Percentiles rank a stretch among this genome's conserved stretches.
Conservation (phyloP, 2,113 vertebrate genomes). For the Spilogale gracilis region DNA sequence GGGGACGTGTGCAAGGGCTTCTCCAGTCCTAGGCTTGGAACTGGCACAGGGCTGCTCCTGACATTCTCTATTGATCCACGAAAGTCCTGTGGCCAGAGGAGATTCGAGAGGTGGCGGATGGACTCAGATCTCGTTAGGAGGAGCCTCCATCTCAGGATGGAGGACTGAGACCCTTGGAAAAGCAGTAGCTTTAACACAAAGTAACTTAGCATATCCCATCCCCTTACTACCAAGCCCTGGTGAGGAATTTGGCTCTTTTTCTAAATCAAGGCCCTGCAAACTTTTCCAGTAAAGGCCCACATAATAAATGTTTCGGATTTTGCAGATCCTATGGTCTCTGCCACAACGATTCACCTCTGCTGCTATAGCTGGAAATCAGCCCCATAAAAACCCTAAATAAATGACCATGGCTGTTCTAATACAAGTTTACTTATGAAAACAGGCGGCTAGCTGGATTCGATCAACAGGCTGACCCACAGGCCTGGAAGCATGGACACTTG, state of each 20-base stretch:
- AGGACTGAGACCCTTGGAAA: not conserved
- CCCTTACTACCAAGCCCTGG: not conserved
- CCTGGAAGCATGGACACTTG: not conserved
- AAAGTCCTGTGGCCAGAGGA: not conserved
- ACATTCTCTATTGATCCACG: not conserved
- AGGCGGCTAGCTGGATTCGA: not conserved
- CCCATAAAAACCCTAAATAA: not conserved
- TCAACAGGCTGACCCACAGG: not conserved
- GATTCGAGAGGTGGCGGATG: not conserved
- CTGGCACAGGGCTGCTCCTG: not conserved
- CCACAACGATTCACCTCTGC: not conserved
- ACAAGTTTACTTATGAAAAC: not conserved
- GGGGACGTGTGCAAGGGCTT: not conserved
- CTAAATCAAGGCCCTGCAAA: not conserved
- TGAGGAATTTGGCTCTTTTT: not conserved
- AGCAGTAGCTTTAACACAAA: not conserved
- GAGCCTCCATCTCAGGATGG: not conserved
- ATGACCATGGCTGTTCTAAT: not conserved
- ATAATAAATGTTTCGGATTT: not conserved
- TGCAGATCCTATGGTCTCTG: not conserved
- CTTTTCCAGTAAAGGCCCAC: not conserved
- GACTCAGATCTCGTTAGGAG: not conserved
- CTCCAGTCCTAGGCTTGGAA: not conserved
- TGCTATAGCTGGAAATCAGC: not conserved
- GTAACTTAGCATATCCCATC: rapidly evolving